phyloP scores from a whole-genome alignment of 2,797 vertebrate species.

The Brachyalestes nurse region DNA sequence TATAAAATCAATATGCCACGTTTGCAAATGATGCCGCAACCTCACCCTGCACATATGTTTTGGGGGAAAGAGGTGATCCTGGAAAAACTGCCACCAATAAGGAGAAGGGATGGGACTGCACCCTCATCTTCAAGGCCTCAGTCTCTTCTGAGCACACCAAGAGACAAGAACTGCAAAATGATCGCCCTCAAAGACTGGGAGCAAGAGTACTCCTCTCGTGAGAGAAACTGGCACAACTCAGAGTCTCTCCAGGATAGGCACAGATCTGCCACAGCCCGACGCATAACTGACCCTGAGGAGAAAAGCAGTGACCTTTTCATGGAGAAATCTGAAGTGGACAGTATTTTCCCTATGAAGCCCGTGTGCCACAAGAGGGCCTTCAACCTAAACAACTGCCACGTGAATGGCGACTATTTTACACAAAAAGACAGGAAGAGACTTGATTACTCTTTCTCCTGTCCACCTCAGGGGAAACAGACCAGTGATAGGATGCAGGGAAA shows the following conservation, averaged over 20 bases:
- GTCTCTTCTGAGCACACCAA: slow-evolving; percentile 58
- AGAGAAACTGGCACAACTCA: slow-evolving; percentile 52
- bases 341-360: slow-evolving; percentile 81
- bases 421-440: slow-evolving; percentile 50
- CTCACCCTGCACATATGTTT: slow-evolving; percentile 54
- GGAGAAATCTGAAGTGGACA: slow-evolving; percentile 62
- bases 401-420: slow-evolving; percentile 30
- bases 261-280: slow-evolving; percentile 49
- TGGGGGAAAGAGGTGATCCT: slow-evolving; percentile 51
- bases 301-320: slow-evolving; percentile 57
- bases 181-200: slow-evolving; percentile 51
- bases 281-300: slow-evolving; percentile 29
- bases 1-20: background rate
- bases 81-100: slow-evolving; percentile 55
- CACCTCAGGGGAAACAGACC: slow-evolving; percentile 2
- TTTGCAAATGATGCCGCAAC: slow-evolving; percentile 63
- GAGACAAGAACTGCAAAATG: slow-evolving; percentile 60
- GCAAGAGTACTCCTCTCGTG: slow-evolving; percentile 39
- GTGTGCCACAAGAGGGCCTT: slow-evolving; percentile 71
- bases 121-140: slow-evolving; percentile 46
- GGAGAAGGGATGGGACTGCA: slow-evolving; percentile 44
- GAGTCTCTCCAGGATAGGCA: slow-evolving; percentile 46
- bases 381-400: slow-evolving; percentile 38
- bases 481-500: slow-evolving; percentile 6
- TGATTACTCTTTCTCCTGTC: slow-evolving; percentile 42